Conservation (phyloP, 2,113 vertebrate species). For the Piprites chloris region DNA sequence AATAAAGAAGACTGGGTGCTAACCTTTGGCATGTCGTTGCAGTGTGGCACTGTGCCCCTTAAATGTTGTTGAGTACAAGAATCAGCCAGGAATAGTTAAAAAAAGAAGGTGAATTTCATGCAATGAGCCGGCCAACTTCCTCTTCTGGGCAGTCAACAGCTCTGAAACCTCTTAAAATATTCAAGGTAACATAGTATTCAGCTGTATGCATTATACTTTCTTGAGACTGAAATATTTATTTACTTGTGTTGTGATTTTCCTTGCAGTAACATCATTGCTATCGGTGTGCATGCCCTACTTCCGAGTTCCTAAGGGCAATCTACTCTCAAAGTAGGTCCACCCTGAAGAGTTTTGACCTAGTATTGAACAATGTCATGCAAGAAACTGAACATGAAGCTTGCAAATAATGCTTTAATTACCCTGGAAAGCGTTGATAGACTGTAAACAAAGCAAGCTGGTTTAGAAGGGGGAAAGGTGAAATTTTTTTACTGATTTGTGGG, state of each 20-base stretch:
- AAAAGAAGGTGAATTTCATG: neutral
- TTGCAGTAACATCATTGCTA: neutral
- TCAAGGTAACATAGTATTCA: neutral
- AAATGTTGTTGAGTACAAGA: neutral
- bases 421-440: neutral
- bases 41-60: neutral
- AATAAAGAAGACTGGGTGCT: neutral
- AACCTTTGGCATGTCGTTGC: neutral
- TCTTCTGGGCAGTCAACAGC: neutral
- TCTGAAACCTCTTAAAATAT: neutral
- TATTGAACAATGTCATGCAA: neutral
- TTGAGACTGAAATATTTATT: neutral
- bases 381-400: neutral
- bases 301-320: neutral
- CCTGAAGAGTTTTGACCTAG: neutral
- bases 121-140: fast-evolving
- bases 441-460: neutral
- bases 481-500: neutral
- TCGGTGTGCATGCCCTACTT: neutral
- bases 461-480: neutral
- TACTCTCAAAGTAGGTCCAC: neutral
- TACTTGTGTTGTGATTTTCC: neutral
- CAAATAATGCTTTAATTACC: neutral
- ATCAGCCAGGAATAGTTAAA: neutral
- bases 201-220: neutral